Base-by-base conservation (phyloP, 2,113 vertebrate species). In the Pampusana beccarii region DNA sequence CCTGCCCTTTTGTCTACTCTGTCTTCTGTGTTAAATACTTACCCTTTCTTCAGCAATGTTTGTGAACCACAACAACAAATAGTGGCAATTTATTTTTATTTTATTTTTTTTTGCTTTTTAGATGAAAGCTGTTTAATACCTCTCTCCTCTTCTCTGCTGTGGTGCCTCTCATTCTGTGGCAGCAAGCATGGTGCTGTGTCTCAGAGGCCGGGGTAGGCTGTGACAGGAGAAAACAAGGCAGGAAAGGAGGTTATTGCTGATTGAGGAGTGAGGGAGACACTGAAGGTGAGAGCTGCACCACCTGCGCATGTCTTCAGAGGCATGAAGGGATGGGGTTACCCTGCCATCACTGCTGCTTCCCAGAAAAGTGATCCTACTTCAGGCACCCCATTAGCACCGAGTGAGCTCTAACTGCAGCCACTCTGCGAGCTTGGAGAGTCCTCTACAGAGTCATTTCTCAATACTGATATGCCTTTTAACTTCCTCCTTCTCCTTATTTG, bases 151-250 rank as follows among this genome's bases (percentile, higher is more conserved):
- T 72, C 11, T 74, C 20, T 78, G 14, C 20, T 69, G 17, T 57
- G 17, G 21, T 72, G 44, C 33, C 9, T 93, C 28, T 62, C 2
- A 0, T 78, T 50, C 11, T 0, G 0, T 33, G 13, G 40, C 1
- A 8, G 26, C 56, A 81, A 62, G 19, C 4, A 36, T 7, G 16
- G 6, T 34, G 24, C 3, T 44, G 15, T 72, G 13, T 61, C 77
- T 73, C 67, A 65, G 24, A 48, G 26, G 20, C 18, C 9, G 44
- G 6, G 7, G 25, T n/a, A 57, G 69, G 33, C 48, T 69, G 58
- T 58, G 20, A 15, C 31, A 17, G 9, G 2, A 51, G 36, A 60
- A 85, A 73, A 73, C 15, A 70, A 56, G 11, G 10, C 26, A 40
- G n/a, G 24, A 69, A 58, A 70, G 17, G 24, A 61, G 6, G 5